phyloP scores from a whole-genome alignment of 2,113 vertebrate species.

The Parotia lawesii region DNA sequence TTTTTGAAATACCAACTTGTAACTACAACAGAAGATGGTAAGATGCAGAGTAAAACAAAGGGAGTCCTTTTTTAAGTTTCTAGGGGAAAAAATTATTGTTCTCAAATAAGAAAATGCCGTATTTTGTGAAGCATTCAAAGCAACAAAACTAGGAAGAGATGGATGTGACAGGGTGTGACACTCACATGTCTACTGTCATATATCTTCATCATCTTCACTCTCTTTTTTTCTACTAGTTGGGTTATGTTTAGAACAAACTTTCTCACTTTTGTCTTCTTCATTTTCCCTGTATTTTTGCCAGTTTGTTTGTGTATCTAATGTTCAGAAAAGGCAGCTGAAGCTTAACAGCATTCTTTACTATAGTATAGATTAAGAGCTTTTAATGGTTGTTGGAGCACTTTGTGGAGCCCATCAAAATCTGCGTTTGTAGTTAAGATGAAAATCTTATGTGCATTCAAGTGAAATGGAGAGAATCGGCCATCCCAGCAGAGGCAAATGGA shows the following conservation, averaged over 20 bases:
- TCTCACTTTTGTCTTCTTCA: not conserved
- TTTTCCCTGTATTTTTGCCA: not conserved
- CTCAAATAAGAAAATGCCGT: not conserved
- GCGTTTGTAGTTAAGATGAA: not conserved
- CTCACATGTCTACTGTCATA: not conserved
- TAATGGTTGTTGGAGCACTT: not conserved
- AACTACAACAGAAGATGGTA: not conserved
- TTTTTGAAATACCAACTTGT: not conserved
- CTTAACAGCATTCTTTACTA: not conserved
- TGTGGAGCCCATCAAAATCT: not conserved
- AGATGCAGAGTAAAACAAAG: not conserved
- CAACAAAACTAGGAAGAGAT: not conserved
- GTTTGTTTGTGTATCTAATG: not conserved
- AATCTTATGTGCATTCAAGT: not conserved
- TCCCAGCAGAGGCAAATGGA: not conserved
- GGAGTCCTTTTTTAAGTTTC: not conserved
- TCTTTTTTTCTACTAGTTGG: not conserved
- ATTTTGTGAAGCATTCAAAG: not conserved
- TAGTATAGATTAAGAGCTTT: not conserved
- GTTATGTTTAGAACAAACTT: not conserved
- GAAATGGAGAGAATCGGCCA: not conserved
- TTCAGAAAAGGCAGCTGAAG: not conserved
- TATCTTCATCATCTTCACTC: not conserved
- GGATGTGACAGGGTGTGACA: not conserved
- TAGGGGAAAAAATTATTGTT: not conserved